phyloP scores from a whole-genome alignment of 2,113 vertebrate species.

The Harpagus bidentatus region DNA sequence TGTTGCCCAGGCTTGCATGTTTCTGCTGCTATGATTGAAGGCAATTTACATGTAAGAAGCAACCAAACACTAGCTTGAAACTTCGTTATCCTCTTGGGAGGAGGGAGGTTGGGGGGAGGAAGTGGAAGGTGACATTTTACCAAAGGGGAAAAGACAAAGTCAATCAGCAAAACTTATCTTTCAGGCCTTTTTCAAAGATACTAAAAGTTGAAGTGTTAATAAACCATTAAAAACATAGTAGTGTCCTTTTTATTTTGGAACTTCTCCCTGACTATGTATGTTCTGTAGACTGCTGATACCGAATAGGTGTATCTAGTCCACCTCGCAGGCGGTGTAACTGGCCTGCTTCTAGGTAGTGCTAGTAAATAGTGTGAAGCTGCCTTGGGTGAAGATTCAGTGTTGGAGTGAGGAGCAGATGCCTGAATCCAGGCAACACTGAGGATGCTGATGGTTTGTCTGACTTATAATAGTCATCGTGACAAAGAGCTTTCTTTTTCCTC shows the following conservation, averaged over 20 bases:
- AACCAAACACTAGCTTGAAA: slow-evolving; percentile 16
- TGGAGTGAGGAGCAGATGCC: background rate
- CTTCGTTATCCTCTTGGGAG: background rate
- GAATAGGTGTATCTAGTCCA: background rate
- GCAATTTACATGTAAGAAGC: background rate
- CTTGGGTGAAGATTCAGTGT: background rate
- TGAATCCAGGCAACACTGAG: background rate
- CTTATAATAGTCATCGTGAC: rapidly evolving
- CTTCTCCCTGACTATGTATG: background rate
- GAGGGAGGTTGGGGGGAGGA: background rate
- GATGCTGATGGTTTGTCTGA: background rate
- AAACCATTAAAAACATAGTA: slow-evolving; percentile 12
- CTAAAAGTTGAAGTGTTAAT: slow-evolving; percentile 50
- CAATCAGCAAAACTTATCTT: slow-evolving; percentile 26
- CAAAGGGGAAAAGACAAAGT: slow-evolving; percentile 18
- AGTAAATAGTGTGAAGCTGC: background rate
- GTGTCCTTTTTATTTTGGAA: slow-evolving; percentile 42
- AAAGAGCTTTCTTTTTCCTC: background rate
- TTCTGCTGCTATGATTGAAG: slow-evolving; percentile 34
- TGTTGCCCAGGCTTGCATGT: background rate
- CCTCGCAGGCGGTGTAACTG: rapidly evolving
- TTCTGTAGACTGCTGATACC: background rate
- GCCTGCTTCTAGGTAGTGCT: background rate
- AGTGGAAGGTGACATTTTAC: slow-evolving; percentile 5
- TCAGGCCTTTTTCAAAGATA: slow-evolving; percentile 40